Evolutionary conservation across 2,888 invertebrate genomes (phyloP), one percentile per base, ranked within the genome.

Genomic region (Bombyx huttoni): DNA sequence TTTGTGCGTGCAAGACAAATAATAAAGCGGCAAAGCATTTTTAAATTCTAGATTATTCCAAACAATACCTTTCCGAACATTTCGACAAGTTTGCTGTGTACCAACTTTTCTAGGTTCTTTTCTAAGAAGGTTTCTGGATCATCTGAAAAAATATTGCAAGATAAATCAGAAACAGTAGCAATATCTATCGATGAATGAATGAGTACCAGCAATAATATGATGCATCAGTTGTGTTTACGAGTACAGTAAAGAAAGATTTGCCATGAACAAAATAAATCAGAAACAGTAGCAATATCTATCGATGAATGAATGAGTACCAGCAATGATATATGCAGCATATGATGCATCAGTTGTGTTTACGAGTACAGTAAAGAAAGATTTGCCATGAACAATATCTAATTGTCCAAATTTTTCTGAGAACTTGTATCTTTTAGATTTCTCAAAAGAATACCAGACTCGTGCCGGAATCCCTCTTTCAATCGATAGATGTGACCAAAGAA

Each of bases 21-120:
- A 1, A 3, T 3, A 24, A 24, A 5, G 5, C 5, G 24, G 24
- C 24, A 24, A 24, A 24, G 24, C 0, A 24, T 24, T 24, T 24
- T 24, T 24, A 24, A 24, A 24, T 24, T 5, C 5, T 24, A 45
- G 13, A 24, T 12, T 48, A 34, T 34, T 0, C 34, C 10, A 34
- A 40, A 33, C 7, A 34, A 58, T 64, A 78, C 78, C 64, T 72
- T 70, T 3, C 48, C 34, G 52, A 69, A 65, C 62, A 76, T 67
- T 49, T 66, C 62, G 33, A 58, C 57, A 34, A 76, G 53, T 49
- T 62, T 60, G 0, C 24, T 13, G 1, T 53, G 49, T 34, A 74
- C 50, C 12, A 74, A 56, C 46, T 51, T 58, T 34, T 35, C 48
- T 56, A 75, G 60, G 53, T 73, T 73, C 46, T 33, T 24, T 55